Base-by-base conservation (phyloP, 2,113 vertebrate species). In the Scytalopus superciliaris region DNA sequence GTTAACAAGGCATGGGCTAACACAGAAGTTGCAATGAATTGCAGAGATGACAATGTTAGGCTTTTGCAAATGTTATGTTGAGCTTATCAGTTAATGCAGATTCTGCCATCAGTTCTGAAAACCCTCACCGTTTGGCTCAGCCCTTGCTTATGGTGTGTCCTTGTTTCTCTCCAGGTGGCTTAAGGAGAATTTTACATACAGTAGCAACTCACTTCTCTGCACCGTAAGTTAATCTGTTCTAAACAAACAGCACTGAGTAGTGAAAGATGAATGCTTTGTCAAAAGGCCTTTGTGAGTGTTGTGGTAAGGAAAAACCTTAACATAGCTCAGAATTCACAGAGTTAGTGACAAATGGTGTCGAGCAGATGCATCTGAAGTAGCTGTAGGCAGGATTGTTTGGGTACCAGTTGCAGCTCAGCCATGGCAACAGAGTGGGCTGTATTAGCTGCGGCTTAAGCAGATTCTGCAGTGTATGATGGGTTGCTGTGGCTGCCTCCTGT, bases 311-410 rank as follows among this genome's bases (percentile, higher is more conserved):
- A 50, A 82, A 92, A 67, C 30, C 52, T 67, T 19, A 59, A 28
- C 33, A 12, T 27, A 21, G 53, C n/a, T 84, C 64, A 75, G 83
- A 74, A 91, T 27, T 87, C 60, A 45, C 1, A 1, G 44, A 64
- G 70, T 11, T 60, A 40, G 35, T 59, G 75, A 40, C 50, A 77
- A 59, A 24, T 12, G 24, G 63, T 55, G 35, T 42, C 0, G 8
- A 94, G 83, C 86, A 94, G 88, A 90, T 44, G 73, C 80, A 42
- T 84, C 83, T 84, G 86, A 92, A 69, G 33, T 39, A 85, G 45
- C 80, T 78, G 89, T 92, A 66, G 93, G 94, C 96, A 94, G 94
- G 84, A 75, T 27, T 93, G 83, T 84, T 93, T 93, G 86, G 94
- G 91, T 94, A 92, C 89, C 66, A 40, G 59, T 67, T 96, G 75